Base-by-base conservation (phyloP, 2,888 invertebrate genomes). In the Clivina fossor region DNA sequence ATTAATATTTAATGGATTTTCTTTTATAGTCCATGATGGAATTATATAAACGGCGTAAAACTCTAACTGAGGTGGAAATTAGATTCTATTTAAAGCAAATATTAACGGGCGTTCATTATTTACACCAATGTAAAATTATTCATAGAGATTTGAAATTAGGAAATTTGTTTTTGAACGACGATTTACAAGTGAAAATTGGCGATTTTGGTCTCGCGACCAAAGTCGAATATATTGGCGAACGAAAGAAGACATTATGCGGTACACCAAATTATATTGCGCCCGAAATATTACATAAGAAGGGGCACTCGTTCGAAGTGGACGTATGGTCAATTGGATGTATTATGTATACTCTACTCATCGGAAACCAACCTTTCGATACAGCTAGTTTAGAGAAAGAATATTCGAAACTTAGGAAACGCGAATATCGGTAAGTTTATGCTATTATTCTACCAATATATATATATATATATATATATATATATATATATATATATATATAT, bases 231-330 rank as follows among this genome's bases (percentile, higher is more conserved):
- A 92, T 92, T 66, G 95, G 93, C 64, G 86, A 87, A 74, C 80
- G 85, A 66, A 86, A 86, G 69, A 93, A 94, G 75, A 99, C 99
- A 9, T 77, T 99, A 40, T 99, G 99, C 70, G 99, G 99, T n/a
- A 99, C 99, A 4, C 99, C 99, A 1, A 99, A 99, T 76, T 99
- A 99, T 72, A 98, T 99, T 65, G 99, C 99, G 0, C 99, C 98
- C 0, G 99, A 99, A 76, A 95, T 99, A 67, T 77, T 99, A 65
- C 89, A 86, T 40, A 99, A 98, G 74, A 90, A 90, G 70, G 99
- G 99, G 0, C 99, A 99, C 75, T 96, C 97, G 32, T 99, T 88
- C 71, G 98, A 98, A 79, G 99, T 98, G 5, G 99, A 99, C 74
- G 86, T 98, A 61, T 99, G 99, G 99, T 98, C 98, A 22, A 83